These are phyloP conservation scores for Tetropium fuscum DNA, from an alignment of 2,888 invertebrate genomes.

Conservation along the genomic window DNA sequence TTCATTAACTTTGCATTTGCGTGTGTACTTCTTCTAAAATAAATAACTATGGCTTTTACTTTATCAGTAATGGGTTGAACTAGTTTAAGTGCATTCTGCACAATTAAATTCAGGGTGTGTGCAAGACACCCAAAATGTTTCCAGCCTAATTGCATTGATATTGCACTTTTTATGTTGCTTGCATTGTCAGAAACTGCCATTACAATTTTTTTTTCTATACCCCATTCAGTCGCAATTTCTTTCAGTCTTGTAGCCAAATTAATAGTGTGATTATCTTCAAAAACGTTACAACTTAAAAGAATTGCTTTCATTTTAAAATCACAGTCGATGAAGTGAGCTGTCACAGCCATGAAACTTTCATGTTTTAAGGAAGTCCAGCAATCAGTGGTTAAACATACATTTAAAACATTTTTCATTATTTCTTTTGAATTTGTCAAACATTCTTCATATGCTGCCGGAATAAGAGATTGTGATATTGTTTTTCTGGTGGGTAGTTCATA, in stretches of 20 bases:
- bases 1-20: constrained; percentile 53
- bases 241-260: constrained; percentile 37
- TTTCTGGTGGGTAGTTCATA: constrained; percentile 30
- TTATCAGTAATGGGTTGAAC: constrained; percentile 24
- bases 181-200: constrained; percentile 48
- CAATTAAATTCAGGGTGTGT: constrained; percentile 30
- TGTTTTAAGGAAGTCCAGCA: constrained; percentile 49
- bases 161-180: constrained; percentile 48
- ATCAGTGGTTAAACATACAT: constrained; percentile 32
- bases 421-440: constrained; percentile 18
- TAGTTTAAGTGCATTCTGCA: constrained; percentile 32
- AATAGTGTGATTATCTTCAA: constrained; percentile 41
- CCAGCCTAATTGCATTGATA: constrained; percentile 36
- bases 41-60: constrained; percentile 36
- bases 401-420: constrained; percentile 10
- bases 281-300: constrained; percentile 42
- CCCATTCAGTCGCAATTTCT: constrained; percentile 35
- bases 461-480: constrained; percentile 17
- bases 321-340: constrained; percentile 48
- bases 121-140: constrained; percentile 36
- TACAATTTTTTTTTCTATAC: constrained; percentile 40
- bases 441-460: constrained; percentile 26
- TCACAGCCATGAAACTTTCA: constrained; percentile 51
- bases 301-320: constrained; percentile 38
- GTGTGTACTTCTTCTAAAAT: constrained; percentile 24